phyloP scores from a whole-genome alignment of 2,113 vertebrate species.

The Scatophagus argus region DNA sequence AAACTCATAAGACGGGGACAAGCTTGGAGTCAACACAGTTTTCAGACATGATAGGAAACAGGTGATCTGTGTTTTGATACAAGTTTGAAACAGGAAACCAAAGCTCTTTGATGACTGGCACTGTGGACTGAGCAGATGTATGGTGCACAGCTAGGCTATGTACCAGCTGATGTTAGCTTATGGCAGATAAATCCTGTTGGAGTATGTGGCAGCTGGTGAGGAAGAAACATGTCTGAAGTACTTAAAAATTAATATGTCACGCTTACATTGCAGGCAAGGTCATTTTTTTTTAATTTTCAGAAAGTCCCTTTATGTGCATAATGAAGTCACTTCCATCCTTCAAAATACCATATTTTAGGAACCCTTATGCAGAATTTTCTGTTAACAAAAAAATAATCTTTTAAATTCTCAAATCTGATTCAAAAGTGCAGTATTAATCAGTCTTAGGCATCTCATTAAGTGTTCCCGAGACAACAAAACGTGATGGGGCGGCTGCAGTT shows the following conservation, averaged over 20 bases:
- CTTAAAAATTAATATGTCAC: no score
- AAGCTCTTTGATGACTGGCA: background rate
- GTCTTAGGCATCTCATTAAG: no score
- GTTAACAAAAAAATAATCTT: no score
- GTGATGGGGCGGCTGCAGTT: constrained; percentile 41
- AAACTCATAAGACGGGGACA: background rate
- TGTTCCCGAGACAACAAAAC: no score
- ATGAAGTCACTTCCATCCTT: no score
- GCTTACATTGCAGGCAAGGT: background rate
- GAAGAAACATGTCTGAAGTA: background rate
- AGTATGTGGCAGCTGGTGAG: background rate
- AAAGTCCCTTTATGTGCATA: no score
- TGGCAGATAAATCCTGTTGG: background rate
- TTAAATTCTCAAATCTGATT: no score
- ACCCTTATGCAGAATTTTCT: no score
- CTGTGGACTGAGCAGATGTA: background rate
- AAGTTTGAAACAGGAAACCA: background rate
- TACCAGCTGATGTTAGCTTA: background rate
- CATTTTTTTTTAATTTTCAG: background rate
- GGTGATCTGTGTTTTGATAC: constrained; percentile 2
- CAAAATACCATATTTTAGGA: no score
- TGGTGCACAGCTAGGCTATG: background rate
- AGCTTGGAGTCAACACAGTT: background rate
- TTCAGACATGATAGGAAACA: constrained; percentile 4
- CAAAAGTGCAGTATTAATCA: background rate